A percentile compares a stretch with the other conserved stretches of the same genome.
phyloP scores from a whole-genome alignment of 2,113 vertebrate genomes.

The Pteropus alecto region DNA sequence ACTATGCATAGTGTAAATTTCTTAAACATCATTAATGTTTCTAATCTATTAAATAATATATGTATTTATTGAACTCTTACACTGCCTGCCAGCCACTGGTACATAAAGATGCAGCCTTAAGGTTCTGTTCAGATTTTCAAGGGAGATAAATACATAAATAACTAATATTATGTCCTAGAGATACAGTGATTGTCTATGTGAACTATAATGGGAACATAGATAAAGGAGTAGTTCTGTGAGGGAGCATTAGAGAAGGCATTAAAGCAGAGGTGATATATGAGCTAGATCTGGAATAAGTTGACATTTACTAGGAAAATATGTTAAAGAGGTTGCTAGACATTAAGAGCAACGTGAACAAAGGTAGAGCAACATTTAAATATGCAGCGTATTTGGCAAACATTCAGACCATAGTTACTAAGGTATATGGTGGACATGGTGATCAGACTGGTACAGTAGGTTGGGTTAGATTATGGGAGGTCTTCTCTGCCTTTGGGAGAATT shows the following conservation, averaged over 20 bases:
- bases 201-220: background rate
- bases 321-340: background rate
- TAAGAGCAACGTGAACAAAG: background rate
- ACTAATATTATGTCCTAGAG: background rate
- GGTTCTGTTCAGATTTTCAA: background rate
- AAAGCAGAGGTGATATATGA: background rate
- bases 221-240: background rate
- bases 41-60: background rate
- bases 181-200: background rate
- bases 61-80: background rate
- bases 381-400: background rate
- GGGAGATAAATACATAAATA: background rate
- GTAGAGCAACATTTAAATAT: background rate
- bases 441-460: background rate
- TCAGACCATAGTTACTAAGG: background rate
- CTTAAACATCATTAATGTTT: constrained; percentile 19
- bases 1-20: background rate
- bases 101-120: background rate
- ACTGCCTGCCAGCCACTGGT: background rate
- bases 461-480: background rate
- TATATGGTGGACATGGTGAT: background rate
- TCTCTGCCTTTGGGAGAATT: background rate
- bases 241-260: background rate
- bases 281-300: background rate
- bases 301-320: background rate